Evolutionary conservation across 2,888 invertebrate species (phyloP), one percentile per base, ranked within the genome.

Genomic region (Achlya flavicornis): DNA sequence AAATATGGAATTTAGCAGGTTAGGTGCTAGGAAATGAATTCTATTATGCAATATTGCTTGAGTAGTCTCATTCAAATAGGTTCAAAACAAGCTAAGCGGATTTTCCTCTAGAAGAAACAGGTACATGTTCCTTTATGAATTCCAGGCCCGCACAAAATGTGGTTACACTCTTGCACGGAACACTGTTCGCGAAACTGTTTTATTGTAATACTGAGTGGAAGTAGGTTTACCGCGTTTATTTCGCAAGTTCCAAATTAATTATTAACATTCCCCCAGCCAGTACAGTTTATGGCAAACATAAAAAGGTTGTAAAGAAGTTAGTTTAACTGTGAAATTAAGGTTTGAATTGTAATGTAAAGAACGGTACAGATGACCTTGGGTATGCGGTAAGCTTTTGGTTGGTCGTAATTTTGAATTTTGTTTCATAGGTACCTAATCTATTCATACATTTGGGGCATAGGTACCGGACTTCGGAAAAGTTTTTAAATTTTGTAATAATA

Each of bases 161-260:
- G n/a, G 16, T 53, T 53, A 53, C 53, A 19, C 41, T 41, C 53
- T 53, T 19, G 10, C 7, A 19, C 8, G 19, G 53, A 8, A 53
- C 53, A 14, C 48, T 48, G 16, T 48, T n/a, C 16, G 2, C 0
- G 53, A 19, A 48, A 48, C 48, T 2, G 53, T 53, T 8, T 53
- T 53, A 53, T 53, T 53, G 19, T 53, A 53, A 53, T 19, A 53
- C 53, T 4, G 53, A 16, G 11, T 11, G 16, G 11, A 3, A 41
- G 1, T 26, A 43, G n/a, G n/a, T n/a, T n/a, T 61, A 63, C 53
- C 63, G 19, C 64, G 65, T 73, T 73, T 69, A 71, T 73, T 70
- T 68, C 65, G 41, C 59, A 66, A 72, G 64, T 67, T 64, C 65
- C 48, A 61, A 67, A 74, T 77, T 71, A 72, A 72, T 77, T 70